Base-by-base conservation (phyloP, 2,113 vertebrate genomes). In the Morphnarchus princeps region DNA sequence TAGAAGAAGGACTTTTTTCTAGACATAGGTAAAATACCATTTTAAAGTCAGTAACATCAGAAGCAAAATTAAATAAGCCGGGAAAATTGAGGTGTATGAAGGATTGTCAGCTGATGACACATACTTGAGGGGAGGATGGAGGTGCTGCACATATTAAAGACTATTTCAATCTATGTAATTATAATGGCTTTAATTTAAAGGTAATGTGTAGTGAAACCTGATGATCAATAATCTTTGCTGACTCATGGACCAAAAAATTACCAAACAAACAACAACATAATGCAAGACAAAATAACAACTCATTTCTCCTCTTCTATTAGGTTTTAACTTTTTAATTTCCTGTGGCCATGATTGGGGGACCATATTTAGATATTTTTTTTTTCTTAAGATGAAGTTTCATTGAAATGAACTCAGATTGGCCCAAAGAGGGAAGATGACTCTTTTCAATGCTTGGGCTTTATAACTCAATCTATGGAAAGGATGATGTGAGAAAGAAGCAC, bases 141-240 rank as follows among this genome's bases (percentile, higher is more conserved):
- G 61, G 40, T 72, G n/a, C 34, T 82, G 73, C 31, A 73, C 24
- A 21, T 65, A 50, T 74, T 94, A 71, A 66, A 69, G 57, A 49
- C 15, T 58, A 28, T 40, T 72, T 92, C 50, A 65, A 26, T 87
- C 57, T 57, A 3, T 61, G 50, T 70, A 84, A 83, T 95, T 89
- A 69, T 81, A 59, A 92, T 88, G 54, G n/a, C 28, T 95, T 94
- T 82, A 63, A 93, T 80, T 79, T 91, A 87, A 91, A 82, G 29
- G 25, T 83, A 91, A 82, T 45, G 32, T 63, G 20, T 58, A 73
- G 50, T 83, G 83, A 85, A 88, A 70, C 19, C 26, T 16, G 12
- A 5, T 79, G 40, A 32, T 76, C 87, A 87, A 57, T 79, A 93
- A 87, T 78, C 52, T 93, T 72, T 55, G 9, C 42, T 72, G 73